These are phyloP conservation scores for Cephus cinctus DNA, from an alignment of 1,140 invertebrate species.

Conservation along the genomic window DNA sequence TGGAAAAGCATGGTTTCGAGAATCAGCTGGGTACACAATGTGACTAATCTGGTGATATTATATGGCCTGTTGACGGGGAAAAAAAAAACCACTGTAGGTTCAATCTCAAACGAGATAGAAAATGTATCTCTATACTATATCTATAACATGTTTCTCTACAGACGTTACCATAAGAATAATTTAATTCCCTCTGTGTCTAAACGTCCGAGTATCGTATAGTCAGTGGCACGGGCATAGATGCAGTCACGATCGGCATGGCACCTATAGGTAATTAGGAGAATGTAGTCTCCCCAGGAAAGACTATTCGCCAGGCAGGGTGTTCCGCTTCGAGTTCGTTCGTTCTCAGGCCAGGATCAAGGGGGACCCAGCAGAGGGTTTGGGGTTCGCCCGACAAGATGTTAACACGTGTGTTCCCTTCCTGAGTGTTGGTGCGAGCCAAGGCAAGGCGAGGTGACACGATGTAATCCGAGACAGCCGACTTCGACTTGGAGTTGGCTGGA, in stretches of 20 bases:
- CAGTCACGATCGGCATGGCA: too few species aligned
- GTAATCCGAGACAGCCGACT: conserved; percentile 45
- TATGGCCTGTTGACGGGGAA: conserved; percentile 23
- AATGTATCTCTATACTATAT: too few species aligned
- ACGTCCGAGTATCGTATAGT: too few species aligned
- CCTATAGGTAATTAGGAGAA: too few species aligned
- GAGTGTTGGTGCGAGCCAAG: conserved; percentile 25
- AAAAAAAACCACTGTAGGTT: too few species aligned
- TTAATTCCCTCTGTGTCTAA: too few species aligned
- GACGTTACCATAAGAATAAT: too few species aligned
- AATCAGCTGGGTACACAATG: conserved; percentile 35
- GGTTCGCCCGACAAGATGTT: conserved; percentile 48
- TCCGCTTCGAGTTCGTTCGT: conserved; percentile 12
- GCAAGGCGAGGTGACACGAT: conserved; percentile 39
- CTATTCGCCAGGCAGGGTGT: conserved; percentile 1
- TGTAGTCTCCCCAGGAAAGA: too few species aligned
- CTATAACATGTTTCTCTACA: too few species aligned
- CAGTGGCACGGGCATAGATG: too few species aligned
- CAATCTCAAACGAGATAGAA: too few species aligned
- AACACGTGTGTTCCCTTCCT: conserved; percentile 38
- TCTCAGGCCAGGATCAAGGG: conserved; percentile 1
- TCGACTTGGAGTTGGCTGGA: conserved; percentile 17
- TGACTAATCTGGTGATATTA: conserved; percentile 30
- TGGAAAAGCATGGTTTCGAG: conserved; percentile 15
- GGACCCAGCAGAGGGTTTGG: conserved; percentile 24